Percentiles rank a stretch among this genome's conserved stretches.
Evolutionary conservation across 2,113 vertebrate species (phyloP).

Genomic region (Thunnus maccoyii): DNA sequence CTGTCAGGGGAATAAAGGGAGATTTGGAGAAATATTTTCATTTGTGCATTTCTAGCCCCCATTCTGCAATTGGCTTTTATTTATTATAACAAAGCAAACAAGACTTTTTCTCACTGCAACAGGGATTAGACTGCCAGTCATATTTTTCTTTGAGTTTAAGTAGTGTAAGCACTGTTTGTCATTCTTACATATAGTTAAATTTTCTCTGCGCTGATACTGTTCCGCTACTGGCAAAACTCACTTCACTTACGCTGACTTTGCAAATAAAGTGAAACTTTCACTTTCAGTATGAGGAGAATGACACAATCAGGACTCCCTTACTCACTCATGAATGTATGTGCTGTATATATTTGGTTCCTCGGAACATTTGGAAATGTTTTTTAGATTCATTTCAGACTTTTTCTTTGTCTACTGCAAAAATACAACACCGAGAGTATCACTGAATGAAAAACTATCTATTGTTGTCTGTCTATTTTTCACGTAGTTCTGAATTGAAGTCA

Average conservation of each 20-base stretch:
- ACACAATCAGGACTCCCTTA: too few species aligned
- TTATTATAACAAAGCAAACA: constrained; percentile 10
- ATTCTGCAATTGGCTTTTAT: neutral
- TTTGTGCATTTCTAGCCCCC: neutral
- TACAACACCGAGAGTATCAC: too few species aligned
- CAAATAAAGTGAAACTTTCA: neutral
- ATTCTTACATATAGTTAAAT: neutral
- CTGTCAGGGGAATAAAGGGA: neutral
- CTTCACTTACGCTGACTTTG: neutral
- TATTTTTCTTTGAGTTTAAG: neutral
- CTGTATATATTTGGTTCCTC: too few species aligned
- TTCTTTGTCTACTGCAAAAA: neutral
- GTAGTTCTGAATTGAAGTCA: too few species aligned
- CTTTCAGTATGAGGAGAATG: too few species aligned
- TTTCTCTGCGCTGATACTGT: neutral
- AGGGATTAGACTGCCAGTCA: constrained; percentile 16
- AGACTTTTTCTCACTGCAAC: neutral
- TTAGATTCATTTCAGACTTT: neutral
- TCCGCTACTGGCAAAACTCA: neutral
- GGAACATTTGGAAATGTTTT: neutral
- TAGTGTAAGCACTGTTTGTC: neutral
- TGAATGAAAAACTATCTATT: too few species aligned
- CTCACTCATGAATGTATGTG: too few species aligned
- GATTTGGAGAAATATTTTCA: neutral
- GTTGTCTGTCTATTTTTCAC: too few species aligned